A percentile compares a stretch with the other conserved stretches of the same genome.
phyloP scores from a whole-genome alignment of 2,888 invertebrate genomes.

The Acanthosoma haemorrhoidale region DNA sequence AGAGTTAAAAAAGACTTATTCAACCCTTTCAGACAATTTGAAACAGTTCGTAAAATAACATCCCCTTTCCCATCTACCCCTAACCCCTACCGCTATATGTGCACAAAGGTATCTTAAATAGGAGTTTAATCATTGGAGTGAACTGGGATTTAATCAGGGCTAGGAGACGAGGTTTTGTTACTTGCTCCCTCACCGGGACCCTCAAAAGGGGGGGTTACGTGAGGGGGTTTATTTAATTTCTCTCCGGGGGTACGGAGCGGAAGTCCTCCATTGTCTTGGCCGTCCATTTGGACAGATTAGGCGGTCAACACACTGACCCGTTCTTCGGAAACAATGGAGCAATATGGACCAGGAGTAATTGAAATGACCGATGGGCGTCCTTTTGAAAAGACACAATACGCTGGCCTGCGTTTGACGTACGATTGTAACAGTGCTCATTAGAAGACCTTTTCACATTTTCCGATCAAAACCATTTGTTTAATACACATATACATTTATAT shows the following conservation, averaged over 20 bases:
- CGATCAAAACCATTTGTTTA: too few species aligned
- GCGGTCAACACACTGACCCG: too few species aligned
- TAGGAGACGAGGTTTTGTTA: neutral
- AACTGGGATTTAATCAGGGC: slow-evolving; percentile 18
- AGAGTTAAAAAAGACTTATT: neutral
- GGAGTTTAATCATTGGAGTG: slow-evolving; percentile 29
- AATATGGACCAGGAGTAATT: neutral
- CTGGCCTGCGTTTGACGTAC: too few species aligned
- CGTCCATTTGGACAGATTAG: too few species aligned
- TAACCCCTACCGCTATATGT: slow-evolving; percentile 1
- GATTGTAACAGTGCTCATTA: too few species aligned
- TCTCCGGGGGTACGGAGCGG: too few species aligned
- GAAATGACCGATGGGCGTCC: neutral
- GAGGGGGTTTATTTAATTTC: slow-evolving; percentile 14
- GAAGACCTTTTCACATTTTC: too few species aligned
- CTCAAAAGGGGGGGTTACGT: too few species aligned
- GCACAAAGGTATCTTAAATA: slow-evolving; percentile 27
- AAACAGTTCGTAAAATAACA: slow-evolving; percentile 9
- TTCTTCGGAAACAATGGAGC: neutral
- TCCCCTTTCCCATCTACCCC: neutral
- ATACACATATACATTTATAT: too few species aligned
- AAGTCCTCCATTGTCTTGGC: neutral
- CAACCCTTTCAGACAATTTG: neutral
- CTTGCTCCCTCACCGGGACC: neutral
- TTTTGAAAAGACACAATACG: too few species aligned